Percentiles rank a stretch among this genome's conserved stretches.
Evolutionary conservation across 2,113 vertebrate genomes (phyloP).

Genomic region (Pseudonaja textilis): DNA sequence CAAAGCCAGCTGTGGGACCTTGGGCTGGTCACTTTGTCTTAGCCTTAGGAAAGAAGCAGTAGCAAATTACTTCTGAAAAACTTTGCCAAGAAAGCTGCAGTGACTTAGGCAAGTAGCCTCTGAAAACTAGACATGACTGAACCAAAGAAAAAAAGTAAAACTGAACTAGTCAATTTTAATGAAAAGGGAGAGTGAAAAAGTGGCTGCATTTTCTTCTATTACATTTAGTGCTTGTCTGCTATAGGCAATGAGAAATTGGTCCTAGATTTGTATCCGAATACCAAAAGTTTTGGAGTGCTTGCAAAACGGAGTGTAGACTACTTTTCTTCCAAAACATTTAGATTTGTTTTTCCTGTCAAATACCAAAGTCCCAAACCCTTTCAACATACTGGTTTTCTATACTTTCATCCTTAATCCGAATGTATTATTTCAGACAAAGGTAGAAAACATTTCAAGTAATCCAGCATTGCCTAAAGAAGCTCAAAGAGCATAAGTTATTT

Average conservation of each 20-base stretch:
- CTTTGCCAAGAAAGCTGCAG: background rate
- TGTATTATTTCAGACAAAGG: constrained; percentile 10
- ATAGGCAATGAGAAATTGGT: background rate
- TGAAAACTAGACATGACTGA: background rate
- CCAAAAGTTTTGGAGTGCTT: background rate
- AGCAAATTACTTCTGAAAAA: background rate
- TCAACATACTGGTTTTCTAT: background rate
- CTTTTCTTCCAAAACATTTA: background rate
- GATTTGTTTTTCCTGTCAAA: background rate
- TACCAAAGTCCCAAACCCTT: background rate
- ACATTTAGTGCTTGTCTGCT: background rate
- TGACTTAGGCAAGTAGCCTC: background rate
- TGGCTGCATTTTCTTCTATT: background rate
- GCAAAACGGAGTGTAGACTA: background rate
- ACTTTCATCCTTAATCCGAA: background rate
- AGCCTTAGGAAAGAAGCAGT: background rate
- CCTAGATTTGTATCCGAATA: background rate
- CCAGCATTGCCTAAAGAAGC: accelerated
- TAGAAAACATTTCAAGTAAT: background rate
- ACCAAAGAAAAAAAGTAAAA: background rate
- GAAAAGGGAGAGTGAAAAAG: background rate
- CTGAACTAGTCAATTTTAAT: background rate
- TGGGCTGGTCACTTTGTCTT: background rate
- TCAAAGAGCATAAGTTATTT: accelerated
- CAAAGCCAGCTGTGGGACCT: background rate